Evolutionary conservation across 2,888 invertebrate species (phyloP), one percentile per base, ranked within the genome.

Genomic region (Tipula vernalis): DNA sequence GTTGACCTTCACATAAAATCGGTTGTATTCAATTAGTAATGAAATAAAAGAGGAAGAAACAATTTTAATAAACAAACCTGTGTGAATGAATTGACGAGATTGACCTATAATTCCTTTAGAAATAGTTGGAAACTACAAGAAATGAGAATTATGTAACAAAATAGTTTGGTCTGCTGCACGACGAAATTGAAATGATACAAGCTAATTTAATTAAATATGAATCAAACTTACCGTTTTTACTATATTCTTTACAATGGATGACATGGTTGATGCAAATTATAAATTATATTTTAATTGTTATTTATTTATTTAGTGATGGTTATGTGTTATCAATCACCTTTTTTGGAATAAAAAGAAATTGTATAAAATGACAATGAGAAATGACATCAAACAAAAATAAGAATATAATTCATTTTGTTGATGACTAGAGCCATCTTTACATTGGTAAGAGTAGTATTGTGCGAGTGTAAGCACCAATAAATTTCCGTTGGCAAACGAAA

Each of bases 201-300:
- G 39, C 6, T 39, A 39, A 39, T 39, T 39, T 39, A 39, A 39
- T 6, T 2, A 39, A 6, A 39, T 39, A 39, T 39, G 39, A 39
- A 39, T 39, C 1, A 28, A 6, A 86, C 86, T 86, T 83, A 86
- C 86, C 10, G n/a, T 86, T 86, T 86, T 86, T 13, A 41, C 36
- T 51, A 86, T 3, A 39, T 51, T 57, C 36, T 71, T 51, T 36
- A 71, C 10, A 86, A 86, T 18, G 41, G 71, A 57, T 36, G 86
- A 36, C 86, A 86, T 86, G n/a, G 15, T 84, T 84, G n/a, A 2
- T 71, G 51, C 15, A 5, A 51, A 51, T 51, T 44, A 12, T 15
- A 15, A n/a, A 51, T 51, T 71, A 71, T 28, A 28, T 71, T 3
- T 71, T 71, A 28, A 28, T 28, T 71, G 12, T 71, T 71, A 71